Conservation (phyloP, 2,113 vertebrate species). For the Ellobius talpinus region DNA sequence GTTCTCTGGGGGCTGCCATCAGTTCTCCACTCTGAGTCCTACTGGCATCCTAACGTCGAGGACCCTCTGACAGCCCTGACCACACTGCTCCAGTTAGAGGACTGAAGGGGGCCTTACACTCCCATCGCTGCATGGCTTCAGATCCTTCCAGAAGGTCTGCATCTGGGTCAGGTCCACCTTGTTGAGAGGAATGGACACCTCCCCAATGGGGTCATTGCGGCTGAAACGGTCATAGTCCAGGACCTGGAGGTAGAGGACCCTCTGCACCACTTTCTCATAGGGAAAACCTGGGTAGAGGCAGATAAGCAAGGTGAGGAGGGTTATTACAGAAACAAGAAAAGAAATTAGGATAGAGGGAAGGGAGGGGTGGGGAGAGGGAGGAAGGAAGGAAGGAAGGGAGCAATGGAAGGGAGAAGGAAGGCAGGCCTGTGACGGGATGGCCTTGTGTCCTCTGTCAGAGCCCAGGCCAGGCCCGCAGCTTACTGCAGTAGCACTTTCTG, state of each 20-base stretch:
- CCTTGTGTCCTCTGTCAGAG: neutral
- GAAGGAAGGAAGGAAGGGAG: too few species aligned
- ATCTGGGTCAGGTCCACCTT: conserved; percentile 98
- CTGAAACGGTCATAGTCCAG: conserved; percentile 98
- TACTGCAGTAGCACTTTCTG: neutral
- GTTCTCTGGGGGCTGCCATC: accelerated
- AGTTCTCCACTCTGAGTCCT: neutral
- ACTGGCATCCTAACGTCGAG: neutral
- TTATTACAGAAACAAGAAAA: neutral
- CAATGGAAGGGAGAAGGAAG: neutral
- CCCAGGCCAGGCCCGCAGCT: neutral
- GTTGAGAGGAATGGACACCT: conserved; percentile 98
- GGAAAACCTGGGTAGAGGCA: conserved; percentile 91
- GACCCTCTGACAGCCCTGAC: neutral
- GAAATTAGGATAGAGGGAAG: neutral
- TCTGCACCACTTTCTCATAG: conserved; percentile 98
- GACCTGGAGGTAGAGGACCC: conserved; percentile 97
- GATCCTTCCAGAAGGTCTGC: conserved; percentile 99
- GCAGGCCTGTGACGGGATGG: neutral
- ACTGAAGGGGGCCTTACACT: conserved; percentile 90
- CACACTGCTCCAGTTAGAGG: neutral
- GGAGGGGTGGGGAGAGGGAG: too few species aligned
- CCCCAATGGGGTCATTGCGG: conserved; percentile 98
- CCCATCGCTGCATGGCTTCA: conserved; percentile 99
- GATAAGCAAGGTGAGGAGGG: neutral